These are phyloP conservation scores for Drosophila infuscata DNA, from an alignment of 2,888 invertebrate genomes.

Conservation along the genomic window DNA sequence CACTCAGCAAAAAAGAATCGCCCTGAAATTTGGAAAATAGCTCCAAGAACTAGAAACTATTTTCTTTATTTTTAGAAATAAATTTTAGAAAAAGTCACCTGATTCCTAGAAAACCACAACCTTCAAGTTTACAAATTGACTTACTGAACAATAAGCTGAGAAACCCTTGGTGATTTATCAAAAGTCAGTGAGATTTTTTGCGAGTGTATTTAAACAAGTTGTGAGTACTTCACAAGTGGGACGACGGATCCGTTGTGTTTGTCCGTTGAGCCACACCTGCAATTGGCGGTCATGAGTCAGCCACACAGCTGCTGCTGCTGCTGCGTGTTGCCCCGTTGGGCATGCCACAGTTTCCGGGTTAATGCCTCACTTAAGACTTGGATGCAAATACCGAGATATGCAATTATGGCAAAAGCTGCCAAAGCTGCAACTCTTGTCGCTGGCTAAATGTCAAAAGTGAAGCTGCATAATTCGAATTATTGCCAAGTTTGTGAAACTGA, in stretches of 20 bases:
- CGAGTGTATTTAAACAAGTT: slow-evolving; percentile 59
- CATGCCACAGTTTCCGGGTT: slow-evolving; percentile 74
- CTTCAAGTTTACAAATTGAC: no score
- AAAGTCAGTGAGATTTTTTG: not conserved
- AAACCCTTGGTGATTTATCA: not conserved
- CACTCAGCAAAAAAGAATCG: not conserved
- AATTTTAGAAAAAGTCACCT: no score
- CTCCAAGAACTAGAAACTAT: no score
- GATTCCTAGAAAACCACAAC: no score
- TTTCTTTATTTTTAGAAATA: no score
- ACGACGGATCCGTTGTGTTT: slow-evolving; percentile 30
- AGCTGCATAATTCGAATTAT: slow-evolving; percentile 59
- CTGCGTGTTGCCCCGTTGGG: slow-evolving; percentile 20
- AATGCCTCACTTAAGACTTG: slow-evolving; percentile 41
- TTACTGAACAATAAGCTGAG: no score
- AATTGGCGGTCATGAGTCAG: slow-evolving; percentile 64
- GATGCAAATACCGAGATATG: slow-evolving; percentile 58
- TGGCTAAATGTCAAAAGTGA: slow-evolving; percentile 73
- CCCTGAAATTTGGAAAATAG: no score
- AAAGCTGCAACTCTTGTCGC: slow-evolving; percentile 8
- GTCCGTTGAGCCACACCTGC: slow-evolving; percentile 77
- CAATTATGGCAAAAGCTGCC: slow-evolving; percentile 17
- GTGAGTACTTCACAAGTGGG: slow-evolving; percentile 49
- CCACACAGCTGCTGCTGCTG: slow-evolving; percentile 26
- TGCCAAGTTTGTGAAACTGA: slow-evolving; percentile 25